Percentiles rank a stretch among this genome's conserved stretches.
phyloP scores from a whole-genome alignment of 1,140 invertebrate genomes.

The Nebria ingens region DNA sequence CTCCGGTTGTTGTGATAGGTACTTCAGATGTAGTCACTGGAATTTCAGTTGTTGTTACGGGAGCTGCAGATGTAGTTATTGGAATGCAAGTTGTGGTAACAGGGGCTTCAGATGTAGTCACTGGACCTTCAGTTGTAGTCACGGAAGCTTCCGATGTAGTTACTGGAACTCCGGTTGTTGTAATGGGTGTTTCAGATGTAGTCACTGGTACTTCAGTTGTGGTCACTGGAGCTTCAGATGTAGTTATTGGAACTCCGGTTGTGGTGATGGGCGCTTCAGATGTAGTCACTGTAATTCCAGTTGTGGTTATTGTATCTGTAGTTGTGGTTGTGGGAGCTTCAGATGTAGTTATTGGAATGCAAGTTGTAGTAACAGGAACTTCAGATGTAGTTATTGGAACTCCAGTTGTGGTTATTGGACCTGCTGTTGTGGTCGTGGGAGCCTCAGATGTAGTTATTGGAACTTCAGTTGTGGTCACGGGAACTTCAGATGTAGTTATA shows the following conservation, averaged over 20 bases:
- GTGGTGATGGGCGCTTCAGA: background rate
- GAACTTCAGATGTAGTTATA: conserved; percentile 3
- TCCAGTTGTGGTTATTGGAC: conserved; percentile 19
- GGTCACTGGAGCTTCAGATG: background rate
- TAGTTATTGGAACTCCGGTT: background rate
- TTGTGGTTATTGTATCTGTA: background rate
- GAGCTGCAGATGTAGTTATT: background rate
- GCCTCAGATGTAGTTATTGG: conserved; percentile 21
- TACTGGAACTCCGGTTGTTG: background rate
- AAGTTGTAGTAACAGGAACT: conserved; percentile 17
- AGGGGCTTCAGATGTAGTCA: background rate
- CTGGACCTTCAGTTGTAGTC: background rate
- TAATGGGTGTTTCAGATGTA: background rate
- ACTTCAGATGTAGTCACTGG: background rate
- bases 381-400: conserved; percentile 21
- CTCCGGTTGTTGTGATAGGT: background rate
- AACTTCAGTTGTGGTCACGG: conserved; percentile 23
- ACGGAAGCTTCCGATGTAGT: background rate
- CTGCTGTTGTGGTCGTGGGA: conserved; percentile 20
- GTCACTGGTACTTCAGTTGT: background rate
- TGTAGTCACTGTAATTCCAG: background rate
- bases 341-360: conserved; percentile 16
- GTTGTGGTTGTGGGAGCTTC: background rate
- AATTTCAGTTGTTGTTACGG: background rate
- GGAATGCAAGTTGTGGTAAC: background rate